Evolutionary conservation across 2,797 vertebrate genomes (phyloP).

Genomic region (Orestias chungarensis): DNA sequence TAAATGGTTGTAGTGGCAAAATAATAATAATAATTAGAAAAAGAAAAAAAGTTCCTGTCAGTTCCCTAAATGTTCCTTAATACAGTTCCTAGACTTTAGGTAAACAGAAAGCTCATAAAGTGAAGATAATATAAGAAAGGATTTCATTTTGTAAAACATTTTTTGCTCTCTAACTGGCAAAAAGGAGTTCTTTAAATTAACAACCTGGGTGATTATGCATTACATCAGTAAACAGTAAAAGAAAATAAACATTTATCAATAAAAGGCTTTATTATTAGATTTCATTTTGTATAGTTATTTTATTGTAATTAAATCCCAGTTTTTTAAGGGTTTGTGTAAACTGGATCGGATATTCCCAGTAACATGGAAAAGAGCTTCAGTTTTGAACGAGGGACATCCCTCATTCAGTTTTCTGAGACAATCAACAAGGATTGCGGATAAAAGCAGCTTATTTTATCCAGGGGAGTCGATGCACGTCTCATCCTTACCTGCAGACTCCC

Average conservation of each 20-base stretch:
- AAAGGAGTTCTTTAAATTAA: neutral
- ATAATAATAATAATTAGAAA: neutral
- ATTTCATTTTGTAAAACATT: neutral
- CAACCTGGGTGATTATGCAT: neutral
- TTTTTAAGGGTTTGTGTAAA: neutral
- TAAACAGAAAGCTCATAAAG: neutral
- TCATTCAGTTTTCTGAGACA: neutral
- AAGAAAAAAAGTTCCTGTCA: no score
- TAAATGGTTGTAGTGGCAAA: neutral
- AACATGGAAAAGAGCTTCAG: neutral
- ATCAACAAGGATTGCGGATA: neutral
- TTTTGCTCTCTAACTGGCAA: neutral
- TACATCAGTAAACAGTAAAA: neutral
- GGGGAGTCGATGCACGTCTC: constrained; percentile 22
- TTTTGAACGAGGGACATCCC: constrained; percentile 1
- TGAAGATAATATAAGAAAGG: neutral
- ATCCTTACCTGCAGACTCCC: constrained; percentile 61
- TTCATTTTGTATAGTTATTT: neutral
- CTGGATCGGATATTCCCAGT: neutral
- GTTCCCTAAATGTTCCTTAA: no score
- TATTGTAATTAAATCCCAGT: neutral
- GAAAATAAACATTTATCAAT: neutral
- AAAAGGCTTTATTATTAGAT: neutral
- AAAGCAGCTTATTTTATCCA: constrained; percentile 22
- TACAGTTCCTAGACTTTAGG: neutral